A percentile compares a stretch with the other conserved stretches of the same genome.
These are phyloP conservation scores for Papilio protenor DNA, from an alignment of 2,888 invertebrate genomes.

Conservation along the genomic window DNA sequence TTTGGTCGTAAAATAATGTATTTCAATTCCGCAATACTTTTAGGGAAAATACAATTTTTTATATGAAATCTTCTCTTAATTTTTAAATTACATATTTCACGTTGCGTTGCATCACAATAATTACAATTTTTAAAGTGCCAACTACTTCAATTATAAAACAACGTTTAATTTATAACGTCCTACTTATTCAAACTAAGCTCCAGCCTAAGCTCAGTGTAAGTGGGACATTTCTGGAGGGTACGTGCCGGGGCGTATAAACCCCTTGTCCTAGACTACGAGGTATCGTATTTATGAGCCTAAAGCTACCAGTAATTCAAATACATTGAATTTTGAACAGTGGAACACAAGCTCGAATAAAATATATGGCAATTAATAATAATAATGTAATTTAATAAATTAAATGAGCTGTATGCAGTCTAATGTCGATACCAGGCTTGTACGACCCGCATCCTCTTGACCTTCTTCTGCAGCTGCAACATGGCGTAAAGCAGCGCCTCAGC, in stretches of 20 bases:
- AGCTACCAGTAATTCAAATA: neutral
- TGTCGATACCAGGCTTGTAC: conserved; percentile 78
- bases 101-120: neutral
- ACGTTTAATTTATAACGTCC: neutral
- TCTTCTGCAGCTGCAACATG: conserved; percentile 93
- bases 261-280: neutral
- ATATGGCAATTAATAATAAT: neutral
- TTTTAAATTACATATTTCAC: neutral
- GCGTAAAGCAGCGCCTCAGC: conserved; percentile 96
- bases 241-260: conserved; percentile 16
- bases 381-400: conserved; percentile 23
- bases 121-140: neutral
- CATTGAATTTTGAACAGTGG: neutral
- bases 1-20: conserved; percentile 9
- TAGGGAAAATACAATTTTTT: neutral
- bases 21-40: neutral
- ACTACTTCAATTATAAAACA: neutral
- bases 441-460: conserved; percentile 90
- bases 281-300: conserved; percentile 13
- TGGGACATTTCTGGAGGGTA: conserved; percentile 26
- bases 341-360: neutral
- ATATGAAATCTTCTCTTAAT: neutral
- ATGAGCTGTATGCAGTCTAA: conserved; percentile 46
- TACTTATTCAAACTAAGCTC: neutral
- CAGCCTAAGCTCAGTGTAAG: neutral